phyloP scores from a whole-genome alignment of 2,113 vertebrate species.

The Agapornis roseicollis region DNA sequence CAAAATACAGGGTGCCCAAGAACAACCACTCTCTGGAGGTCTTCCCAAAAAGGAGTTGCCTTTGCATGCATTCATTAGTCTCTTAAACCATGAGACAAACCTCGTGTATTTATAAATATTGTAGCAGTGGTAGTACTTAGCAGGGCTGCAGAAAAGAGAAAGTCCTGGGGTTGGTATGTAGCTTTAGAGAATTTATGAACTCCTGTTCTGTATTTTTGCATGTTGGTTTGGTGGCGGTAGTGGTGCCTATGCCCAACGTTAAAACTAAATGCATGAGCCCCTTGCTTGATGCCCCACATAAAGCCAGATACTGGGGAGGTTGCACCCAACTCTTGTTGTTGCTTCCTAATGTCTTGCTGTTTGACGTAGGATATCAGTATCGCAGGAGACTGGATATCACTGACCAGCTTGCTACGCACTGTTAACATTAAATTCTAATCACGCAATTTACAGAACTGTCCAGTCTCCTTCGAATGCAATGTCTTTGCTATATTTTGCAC shows the following conservation, averaged over 20 bases:
- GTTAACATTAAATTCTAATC: slow-evolving; percentile 14
- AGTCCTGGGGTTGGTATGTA: not conserved
- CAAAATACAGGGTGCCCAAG: not conserved
- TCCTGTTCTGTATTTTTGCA: slow-evolving; percentile 79
- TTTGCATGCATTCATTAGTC: not conserved
- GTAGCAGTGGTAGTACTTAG: not conserved
- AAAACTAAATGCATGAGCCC: slow-evolving; percentile 94
- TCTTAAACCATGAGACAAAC: not conserved
- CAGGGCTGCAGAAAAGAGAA: not conserved
- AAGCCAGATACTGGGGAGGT: slow-evolving; percentile 98
- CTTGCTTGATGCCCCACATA: slow-evolving; percentile 98
- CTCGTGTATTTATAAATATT: not conserved
- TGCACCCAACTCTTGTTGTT: slow-evolving; percentile 85
- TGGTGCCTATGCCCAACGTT: slow-evolving; percentile 82
- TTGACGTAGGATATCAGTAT: slow-evolving; percentile 51
- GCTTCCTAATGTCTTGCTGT: slow-evolving; percentile 86
- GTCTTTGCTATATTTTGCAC: slow-evolving; percentile 40
- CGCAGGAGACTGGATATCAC: slow-evolving; percentile 76
- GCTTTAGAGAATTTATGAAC: slow-evolving; percentile 17
- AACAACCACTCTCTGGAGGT: not conserved
- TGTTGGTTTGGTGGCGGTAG: slow-evolving; percentile 84
- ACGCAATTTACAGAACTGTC: slow-evolving; percentile 52
- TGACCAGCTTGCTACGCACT: slow-evolving; percentile 27
- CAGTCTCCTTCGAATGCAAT: slow-evolving; percentile 74
- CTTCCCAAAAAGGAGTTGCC: not conserved